phyloP scores from a whole-genome alignment of 2,797 vertebrate genomes.

The Epinephelus malabaricus region DNA sequence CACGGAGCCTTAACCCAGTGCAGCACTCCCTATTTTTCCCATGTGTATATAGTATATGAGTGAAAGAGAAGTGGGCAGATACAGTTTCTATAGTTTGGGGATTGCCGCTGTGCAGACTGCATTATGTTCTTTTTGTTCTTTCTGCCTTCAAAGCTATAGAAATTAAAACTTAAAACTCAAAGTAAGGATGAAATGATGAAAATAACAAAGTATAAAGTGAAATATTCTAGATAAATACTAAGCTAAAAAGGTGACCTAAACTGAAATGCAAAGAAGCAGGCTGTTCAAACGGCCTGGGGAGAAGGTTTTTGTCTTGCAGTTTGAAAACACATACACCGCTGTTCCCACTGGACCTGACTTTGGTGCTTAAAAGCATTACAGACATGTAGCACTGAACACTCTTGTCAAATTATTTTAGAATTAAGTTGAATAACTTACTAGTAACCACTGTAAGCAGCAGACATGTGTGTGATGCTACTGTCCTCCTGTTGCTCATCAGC shows the following conservation, averaged over 20 bases:
- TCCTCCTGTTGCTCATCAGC: slow-evolving; percentile 11
- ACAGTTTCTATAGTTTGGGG: too few relatives aligned
- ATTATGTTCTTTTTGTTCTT: not conserved
- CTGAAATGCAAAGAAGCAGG: too few relatives aligned
- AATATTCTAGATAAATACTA: not conserved
- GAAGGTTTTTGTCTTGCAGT: too few relatives aligned
- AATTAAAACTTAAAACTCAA: not conserved
- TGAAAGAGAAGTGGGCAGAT: not conserved
- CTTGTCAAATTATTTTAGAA: too few relatives aligned
- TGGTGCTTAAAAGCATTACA: too few relatives aligned
- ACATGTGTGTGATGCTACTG: slow-evolving; percentile 1
- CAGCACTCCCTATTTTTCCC: too few relatives aligned
- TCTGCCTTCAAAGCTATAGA: not conserved
- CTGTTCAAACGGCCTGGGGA: too few relatives aligned
- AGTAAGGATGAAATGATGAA: not conserved
- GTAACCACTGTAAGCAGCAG: slow-evolving; percentile 2
- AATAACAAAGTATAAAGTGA: not conserved
- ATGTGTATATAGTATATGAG: not conserved
- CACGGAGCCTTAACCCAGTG: too few relatives aligned
- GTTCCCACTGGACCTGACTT: too few relatives aligned
- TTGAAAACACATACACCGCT: too few relatives aligned
- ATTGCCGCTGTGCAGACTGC: too few relatives aligned
- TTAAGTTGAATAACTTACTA: not conserved
- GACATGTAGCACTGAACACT: too few relatives aligned
- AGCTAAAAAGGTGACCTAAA: not conserved